Evolutionary conservation across 2,113 vertebrate species (phyloP).

Genomic region (Argyrosomus japonicus): DNA sequence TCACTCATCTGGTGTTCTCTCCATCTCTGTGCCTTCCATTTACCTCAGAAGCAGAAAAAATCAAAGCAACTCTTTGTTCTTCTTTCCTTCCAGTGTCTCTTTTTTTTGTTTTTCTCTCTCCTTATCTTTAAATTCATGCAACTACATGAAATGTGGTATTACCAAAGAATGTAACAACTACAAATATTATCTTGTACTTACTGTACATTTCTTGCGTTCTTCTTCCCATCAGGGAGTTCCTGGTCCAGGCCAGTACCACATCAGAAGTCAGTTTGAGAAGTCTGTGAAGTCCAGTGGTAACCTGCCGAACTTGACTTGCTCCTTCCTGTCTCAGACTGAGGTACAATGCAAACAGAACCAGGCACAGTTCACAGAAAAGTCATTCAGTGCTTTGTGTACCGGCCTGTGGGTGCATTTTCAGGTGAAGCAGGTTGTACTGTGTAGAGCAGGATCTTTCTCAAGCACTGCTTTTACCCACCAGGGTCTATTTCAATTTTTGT

Average conservation of each 20-base stretch:
- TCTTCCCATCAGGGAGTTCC: slow-evolving; percentile 74
- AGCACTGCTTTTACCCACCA: not conserved
- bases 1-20: not conserved
- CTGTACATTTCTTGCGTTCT: slow-evolving; percentile 25
- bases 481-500: not conserved
- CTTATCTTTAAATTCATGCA: slow-evolving; percentile 3
- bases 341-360: slow-evolving; percentile 46
- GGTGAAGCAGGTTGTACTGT: not conserved
- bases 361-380: slow-evolving; percentile 3
- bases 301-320: slow-evolving; percentile 3
- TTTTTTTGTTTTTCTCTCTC: not conserved
- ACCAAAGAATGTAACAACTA: slow-evolving; percentile 19
- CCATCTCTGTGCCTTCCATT: not conserved
- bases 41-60: slow-evolving; percentile 7
- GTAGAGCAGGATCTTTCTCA: slow-evolving; percentile 1
- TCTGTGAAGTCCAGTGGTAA: slow-evolving; percentile 18
- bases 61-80: slow-evolving; percentile 10
- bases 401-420: not conserved
- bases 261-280: slow-evolving; percentile 77
- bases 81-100: not conserved
- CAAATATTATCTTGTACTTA: slow-evolving; percentile 9
- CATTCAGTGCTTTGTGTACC: not conserved
- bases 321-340: slow-evolving; percentile 74
- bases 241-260: slow-evolving; percentile 77
- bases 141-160: slow-evolving; percentile 2